Conservation (phyloP, 2,113 vertebrate species). For the Oriolus oriolus region DNA sequence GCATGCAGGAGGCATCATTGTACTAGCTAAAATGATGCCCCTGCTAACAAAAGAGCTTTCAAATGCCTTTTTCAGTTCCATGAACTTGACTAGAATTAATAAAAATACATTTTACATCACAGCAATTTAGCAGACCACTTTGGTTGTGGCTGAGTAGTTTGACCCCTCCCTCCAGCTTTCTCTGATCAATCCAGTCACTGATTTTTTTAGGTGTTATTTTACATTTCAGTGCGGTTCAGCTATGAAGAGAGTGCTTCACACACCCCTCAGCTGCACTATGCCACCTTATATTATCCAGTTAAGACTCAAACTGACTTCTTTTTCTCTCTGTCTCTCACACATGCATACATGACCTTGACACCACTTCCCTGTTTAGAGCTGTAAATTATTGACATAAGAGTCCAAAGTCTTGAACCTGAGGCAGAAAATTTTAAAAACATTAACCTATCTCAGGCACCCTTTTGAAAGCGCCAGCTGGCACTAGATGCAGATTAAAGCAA, state of each 20-base stretch:
- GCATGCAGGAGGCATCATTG: background rate
- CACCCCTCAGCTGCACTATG: background rate
- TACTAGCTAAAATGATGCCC: background rate
- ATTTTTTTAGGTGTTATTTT: background rate
- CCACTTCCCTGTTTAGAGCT: conserved; percentile 18
- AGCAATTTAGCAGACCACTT: background rate
- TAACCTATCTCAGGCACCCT: background rate
- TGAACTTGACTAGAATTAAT: background rate
- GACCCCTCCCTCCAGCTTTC: background rate
- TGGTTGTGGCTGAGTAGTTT: background rate
- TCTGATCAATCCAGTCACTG: background rate
- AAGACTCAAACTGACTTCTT: background rate
- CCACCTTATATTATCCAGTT: background rate
- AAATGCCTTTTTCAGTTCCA: background rate
- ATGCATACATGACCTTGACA: background rate
- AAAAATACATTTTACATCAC: background rate
- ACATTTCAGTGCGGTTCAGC: background rate
- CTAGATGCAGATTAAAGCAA: background rate
- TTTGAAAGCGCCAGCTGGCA: background rate
- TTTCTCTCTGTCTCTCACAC: background rate
- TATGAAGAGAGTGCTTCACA: background rate
- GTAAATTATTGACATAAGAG: conserved; percentile 56
- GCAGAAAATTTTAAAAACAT: conserved; percentile 37
- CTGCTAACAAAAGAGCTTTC: background rate
- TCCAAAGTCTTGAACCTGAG: conserved; percentile 30